Base-by-base conservation (phyloP, 2,113 vertebrate genomes). In the Ellobius talpinus region DNA sequence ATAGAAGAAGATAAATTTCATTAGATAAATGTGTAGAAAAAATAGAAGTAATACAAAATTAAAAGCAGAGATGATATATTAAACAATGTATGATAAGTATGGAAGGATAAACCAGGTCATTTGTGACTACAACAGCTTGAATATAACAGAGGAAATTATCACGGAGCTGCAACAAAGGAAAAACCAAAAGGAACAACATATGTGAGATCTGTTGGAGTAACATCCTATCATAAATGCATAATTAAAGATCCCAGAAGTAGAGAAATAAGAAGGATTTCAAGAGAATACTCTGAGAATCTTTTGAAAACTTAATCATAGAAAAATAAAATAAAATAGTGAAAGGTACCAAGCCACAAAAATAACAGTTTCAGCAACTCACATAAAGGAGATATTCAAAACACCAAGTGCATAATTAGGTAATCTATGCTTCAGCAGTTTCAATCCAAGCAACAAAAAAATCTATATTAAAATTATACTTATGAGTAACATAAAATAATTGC, bases 1-100 rank as follows among this genome's bases (percentile, higher is more conserved):
- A 39, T 96, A 89, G 39, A 5, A 63, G 3, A 68, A 24, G 9
- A 14, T 19, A 29, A 68, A 63, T 70, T 89, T 92, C 11, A 86
- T 89, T 87, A 79, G 31, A 74, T 86, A 93, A 86, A 79, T 89
- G 79, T 89, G 88, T 66, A 74, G 11, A 65, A 86, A 73, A 58
- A 23, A 79, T 11, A 72, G 74, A 74, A 61, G 13, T 3, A 31
- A 85, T 87, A 89, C 31, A 87, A 55, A 47, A 39, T 81, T 74
- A 73, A 82, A 63, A 79, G 50, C 92, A 52, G 23, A 66, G 87
- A 94, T 42, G 8, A 10, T 87, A 81, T n/a, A 82, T 5, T 87
- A 24, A 95, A 95, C 52, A 63, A 8, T 68, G 61, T 24, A 42
- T 14, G n/a, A 86, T 65, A n/a, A 85, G 73, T 63, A 3, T 33